phyloP scores from a whole-genome alignment of 2,113 vertebrate genomes.

The Sarotherodon lohbergeri region DNA sequence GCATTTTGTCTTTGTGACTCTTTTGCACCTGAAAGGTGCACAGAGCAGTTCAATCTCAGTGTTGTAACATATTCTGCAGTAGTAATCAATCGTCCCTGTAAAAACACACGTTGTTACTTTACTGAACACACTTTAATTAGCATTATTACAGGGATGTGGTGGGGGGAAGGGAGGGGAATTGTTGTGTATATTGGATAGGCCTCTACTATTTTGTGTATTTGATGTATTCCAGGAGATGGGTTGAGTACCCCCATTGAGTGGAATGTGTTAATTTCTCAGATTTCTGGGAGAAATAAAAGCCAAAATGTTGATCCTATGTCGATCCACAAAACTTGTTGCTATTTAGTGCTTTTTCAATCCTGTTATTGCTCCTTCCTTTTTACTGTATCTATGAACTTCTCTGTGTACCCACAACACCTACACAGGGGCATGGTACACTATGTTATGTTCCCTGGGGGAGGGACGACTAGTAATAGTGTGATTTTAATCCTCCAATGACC shows the following conservation, averaged over 20 bases:
- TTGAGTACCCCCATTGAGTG: constrained; percentile 35
- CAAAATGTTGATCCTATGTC: constrained; percentile 54
- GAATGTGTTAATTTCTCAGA: constrained; percentile 70
- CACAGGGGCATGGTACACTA: constrained; percentile 48
- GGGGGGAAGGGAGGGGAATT: neutral
- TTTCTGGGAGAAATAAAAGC: constrained; percentile 67
- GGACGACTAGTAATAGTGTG: constrained; percentile 48
- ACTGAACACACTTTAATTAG: constrained; percentile 55
- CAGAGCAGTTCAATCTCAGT: constrained; percentile 20
- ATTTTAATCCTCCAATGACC: constrained; percentile 53
- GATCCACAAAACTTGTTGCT: constrained; percentile 52
- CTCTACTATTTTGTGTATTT: constrained; percentile 58
- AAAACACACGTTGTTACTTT: constrained; percentile 50
- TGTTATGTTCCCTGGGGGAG: constrained; percentile 38
- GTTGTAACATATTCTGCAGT: constrained; percentile 38
- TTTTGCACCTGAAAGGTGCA: constrained; percentile 19
- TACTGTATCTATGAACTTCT: constrained; percentile 51
- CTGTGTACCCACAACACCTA: constrained; percentile 44
- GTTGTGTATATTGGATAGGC: constrained; percentile 54
- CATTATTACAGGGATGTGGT: neutral
- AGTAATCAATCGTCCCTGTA: constrained; percentile 29
- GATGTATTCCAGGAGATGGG: constrained; percentile 61
- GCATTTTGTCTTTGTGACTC: constrained; percentile 5
- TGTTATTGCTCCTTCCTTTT: constrained; percentile 38
- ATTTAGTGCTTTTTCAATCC: constrained; percentile 48